A percentile compares a stretch with the other conserved stretches of the same genome.
Conservation (phyloP, 2,113 vertebrate species). For the Apus apus region DNA sequence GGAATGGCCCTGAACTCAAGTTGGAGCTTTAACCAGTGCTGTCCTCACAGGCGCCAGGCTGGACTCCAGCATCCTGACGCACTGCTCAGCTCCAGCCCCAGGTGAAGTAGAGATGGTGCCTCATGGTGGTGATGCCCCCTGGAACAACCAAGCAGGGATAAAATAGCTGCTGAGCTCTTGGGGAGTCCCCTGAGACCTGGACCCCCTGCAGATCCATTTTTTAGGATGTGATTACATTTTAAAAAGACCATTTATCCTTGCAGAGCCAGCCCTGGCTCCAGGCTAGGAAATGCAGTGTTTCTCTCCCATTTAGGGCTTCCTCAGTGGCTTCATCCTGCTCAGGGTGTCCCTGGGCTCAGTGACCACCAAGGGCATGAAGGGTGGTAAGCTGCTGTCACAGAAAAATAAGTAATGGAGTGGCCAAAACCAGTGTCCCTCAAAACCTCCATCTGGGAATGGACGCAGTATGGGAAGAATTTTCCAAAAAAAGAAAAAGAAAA, state of each 20-base stretch:
- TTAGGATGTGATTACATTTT: neutral
- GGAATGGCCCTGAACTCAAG: neutral
- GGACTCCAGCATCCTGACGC: neutral
- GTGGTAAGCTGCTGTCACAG: rapidly evolving
- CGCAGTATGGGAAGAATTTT: neutral
- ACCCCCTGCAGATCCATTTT: neutral
- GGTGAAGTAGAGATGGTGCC: neutral
- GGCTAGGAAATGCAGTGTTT: neutral
- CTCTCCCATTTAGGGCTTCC: neutral
- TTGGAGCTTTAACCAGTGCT: neutral
- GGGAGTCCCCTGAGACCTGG: neutral
- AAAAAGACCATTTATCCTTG: neutral
- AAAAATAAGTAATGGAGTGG: neutral
- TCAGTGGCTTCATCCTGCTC: neutral
- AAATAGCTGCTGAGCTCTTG: neutral
- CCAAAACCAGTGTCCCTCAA: neutral
- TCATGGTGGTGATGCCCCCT: neutral
- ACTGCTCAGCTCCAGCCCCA: rapidly evolving
- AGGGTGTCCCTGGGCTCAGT: rapidly evolving
- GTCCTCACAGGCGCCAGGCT: neutral
- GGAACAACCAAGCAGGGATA: neutral
- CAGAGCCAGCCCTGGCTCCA: neutral
- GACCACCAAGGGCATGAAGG: rapidly evolving
- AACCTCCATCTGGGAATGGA: neutral
- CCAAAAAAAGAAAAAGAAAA: neutral